Evolutionary conservation across 2,113 vertebrate genomes (phyloP), one percentile per base, ranked within the genome.

Genomic region (Carlito syrichta): DNA sequence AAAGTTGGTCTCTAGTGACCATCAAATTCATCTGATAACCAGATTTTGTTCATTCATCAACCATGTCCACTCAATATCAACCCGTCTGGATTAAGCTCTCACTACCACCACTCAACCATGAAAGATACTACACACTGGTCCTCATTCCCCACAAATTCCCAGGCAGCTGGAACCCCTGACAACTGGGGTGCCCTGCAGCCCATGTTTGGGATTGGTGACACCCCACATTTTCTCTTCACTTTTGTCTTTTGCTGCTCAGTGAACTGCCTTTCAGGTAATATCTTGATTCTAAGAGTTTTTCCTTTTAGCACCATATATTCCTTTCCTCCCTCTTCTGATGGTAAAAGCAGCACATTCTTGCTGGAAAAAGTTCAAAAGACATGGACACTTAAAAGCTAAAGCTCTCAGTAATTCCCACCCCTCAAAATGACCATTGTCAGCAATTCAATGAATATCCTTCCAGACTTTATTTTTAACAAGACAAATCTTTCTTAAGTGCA

Each of bases 301-400:
- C 48, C 48, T 86, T 74, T 38, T 68, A 74, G 43, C 43, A 58
- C 5, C 23, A 94, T 77, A 58, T 54, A 56, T 71, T 97, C 76
- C 43, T 85, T 89, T 20, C 43, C 22, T n/a, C n/a, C 54, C 17
- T 92, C 45, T 82, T 76, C n/a, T 68, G 25, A 25, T 84, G 25
- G 45, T 30, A 92, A 79, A 8, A 91, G 50, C 30, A n/a, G 50
- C 2, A 45, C 11, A 92, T 12, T 6, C 38, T 86, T 84, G 32
- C 40, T 56, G 12, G 11, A 73, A 89, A 58, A 93, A 81, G 14
- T 86, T 93, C 30, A 56, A 86, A 96, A 91, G 60, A 91, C 22
- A 38, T 25, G 35, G 45, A 78, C n/a, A 23, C 63, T 89, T 12
- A 95, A 50, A 71, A 88, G 66, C 19, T 45, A 78, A 87, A 82